Conservation (phyloP, 2,888 invertebrate genomes). For the Drosophila robusta region DNA sequence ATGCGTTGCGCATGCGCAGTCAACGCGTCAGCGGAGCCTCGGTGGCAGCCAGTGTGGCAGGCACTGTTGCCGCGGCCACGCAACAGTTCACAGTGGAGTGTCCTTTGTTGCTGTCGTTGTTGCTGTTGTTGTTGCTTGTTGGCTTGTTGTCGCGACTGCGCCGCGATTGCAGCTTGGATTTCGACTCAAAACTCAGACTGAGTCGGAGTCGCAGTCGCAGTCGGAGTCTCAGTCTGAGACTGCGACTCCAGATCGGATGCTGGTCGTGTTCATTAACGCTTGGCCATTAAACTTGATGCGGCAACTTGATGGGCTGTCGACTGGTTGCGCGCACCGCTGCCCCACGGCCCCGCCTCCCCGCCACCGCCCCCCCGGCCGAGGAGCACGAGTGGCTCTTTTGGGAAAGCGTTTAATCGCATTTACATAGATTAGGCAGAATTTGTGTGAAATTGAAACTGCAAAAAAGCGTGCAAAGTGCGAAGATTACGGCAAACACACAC, state of each 20-base stretch:
- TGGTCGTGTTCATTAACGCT: slow-evolving; percentile 84
- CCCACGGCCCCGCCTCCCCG: background rate
- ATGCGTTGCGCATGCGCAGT: slow-evolving; percentile 82
- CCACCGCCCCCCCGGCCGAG: background rate
- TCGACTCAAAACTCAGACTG: slow-evolving; percentile 3
- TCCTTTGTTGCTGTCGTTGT: slow-evolving; percentile 39
- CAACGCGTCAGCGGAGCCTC: slow-evolving; percentile 45
- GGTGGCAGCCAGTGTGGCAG: slow-evolving; percentile 10
- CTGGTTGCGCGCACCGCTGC: slow-evolving; percentile 23
- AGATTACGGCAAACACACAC: slow-evolving; percentile 49
- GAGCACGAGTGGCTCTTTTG: slow-evolving; percentile 43
- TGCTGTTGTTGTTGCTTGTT: slow-evolving; percentile 3
- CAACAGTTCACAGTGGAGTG: slow-evolving; percentile 24
- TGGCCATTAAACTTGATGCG: slow-evolving; percentile 80
- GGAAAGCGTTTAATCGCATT: slow-evolving; percentile 81
- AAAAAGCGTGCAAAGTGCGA: slow-evolving; percentile 75
- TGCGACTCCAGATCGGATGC: slow-evolving; percentile 36
- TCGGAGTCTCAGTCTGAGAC: slow-evolving; percentile 7
- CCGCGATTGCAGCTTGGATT: slow-evolving; percentile 31
- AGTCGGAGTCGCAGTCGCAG: slow-evolving; percentile 2
- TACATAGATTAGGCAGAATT: slow-evolving; percentile 81
- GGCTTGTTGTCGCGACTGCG: slow-evolving; percentile 6
- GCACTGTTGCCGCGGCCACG: slow-evolving; percentile 28
- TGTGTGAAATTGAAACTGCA: slow-evolving; percentile 79
- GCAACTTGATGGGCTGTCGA: slow-evolving; percentile 56